A percentile compares a stretch with the other conserved stretches of the same genome.
Conservation (phyloP, 2,113 vertebrate species). For the Cichladusa arquata region DNA sequence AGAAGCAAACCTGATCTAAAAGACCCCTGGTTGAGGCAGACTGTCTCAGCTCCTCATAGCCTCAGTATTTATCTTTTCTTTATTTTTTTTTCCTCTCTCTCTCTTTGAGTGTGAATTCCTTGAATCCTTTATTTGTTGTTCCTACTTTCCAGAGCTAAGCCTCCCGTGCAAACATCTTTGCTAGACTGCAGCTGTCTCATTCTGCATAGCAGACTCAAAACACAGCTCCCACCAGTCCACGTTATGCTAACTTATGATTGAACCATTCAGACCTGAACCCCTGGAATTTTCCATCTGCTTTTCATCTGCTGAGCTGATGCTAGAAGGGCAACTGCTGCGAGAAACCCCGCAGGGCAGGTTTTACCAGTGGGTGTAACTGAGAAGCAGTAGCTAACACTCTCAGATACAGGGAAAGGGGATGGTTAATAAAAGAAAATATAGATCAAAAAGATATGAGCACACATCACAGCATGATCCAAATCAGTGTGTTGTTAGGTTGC, state of each 20-base stretch:
- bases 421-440: constrained; percentile 70
- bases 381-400: constrained; percentile 62
- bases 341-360: constrained; percentile 60
- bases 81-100: background rate
- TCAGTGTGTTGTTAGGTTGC: background rate
- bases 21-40: accelerated
- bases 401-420: constrained; percentile 39
- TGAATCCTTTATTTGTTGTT: background rate
- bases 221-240: constrained; percentile 55
- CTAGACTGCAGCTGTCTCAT: constrained; percentile 43
- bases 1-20: background rate
- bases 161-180: background rate
- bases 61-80: background rate
- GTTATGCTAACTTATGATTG: constrained; percentile 71
- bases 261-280: constrained; percentile 68
- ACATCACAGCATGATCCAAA: constrained; percentile 39
- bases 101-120: background rate
- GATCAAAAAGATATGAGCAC: constrained; percentile 65
- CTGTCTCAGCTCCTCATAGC: background rate
- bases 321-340: constrained; percentile 55
- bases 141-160: background rate
- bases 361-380: constrained; percentile 66
- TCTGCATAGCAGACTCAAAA: constrained; percentile 62
- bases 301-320: constrained; percentile 61
- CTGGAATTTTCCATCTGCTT: constrained; percentile 78